Base-by-base conservation (phyloP, 2,888 invertebrate genomes). In the Ariolimax columbianus region DNA sequence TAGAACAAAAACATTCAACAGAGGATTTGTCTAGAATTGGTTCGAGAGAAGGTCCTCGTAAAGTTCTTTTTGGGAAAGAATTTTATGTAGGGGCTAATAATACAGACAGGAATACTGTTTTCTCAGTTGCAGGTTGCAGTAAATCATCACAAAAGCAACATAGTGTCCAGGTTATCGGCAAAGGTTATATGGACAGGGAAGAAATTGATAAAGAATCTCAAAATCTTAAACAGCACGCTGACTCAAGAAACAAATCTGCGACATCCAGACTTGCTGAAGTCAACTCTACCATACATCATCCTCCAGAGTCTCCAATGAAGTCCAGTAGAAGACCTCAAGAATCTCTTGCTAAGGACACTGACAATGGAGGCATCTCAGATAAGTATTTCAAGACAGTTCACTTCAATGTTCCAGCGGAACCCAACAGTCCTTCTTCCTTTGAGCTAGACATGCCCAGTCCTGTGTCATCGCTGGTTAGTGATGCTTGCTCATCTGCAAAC, bases 381-480 rank as follows among this genome's bases (percentile, higher is more conserved):
- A 63, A 30, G 33, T 63, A 81, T 36, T 38, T 36, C 3, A 92
- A 91, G 82, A 89, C 88, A 85, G 92, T 92, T 63, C 90, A 90
- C 7, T 92, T 92, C 88, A 89, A 89, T 78, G 83, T 91, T 17
- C 86, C 88, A 6, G 89, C 87, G 59, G 87, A 90, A 55, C 88
- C 88, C 51, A 89, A 88, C 83, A 88, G 87, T 40, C 86, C 89
- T 4, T 87, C 89, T 19, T 91, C 92, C n/a, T 93, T 93, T 90
- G 91, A 91, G 63, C 88, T 93, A 63, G 93, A 92, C 77, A 82
- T 90, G 82, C 92, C 93, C 17, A 92, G 92, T 88, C 92, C 91
- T 23, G 77, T 90, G 73, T 88, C 89, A 19, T 80, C 78, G 14
- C 17, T 78, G 26, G 19, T 38, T n/a, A 63, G n/a, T 78, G 78